Base-by-base conservation (phyloP, 2,113 vertebrate genomes). In the Mesocricetus auratus region DNA sequence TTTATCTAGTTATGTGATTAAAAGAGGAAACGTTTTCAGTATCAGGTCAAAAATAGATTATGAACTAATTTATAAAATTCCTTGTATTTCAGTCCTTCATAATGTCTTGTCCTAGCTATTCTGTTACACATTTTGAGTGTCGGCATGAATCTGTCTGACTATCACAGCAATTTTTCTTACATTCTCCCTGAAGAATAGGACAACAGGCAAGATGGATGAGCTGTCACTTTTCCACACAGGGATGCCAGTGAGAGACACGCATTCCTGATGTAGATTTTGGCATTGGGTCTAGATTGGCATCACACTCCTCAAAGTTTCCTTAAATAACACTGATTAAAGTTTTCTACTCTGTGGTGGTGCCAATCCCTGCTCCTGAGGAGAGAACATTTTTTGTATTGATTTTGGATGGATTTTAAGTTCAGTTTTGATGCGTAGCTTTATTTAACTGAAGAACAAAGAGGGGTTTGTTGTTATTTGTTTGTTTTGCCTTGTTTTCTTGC, bases 361-460 rank as follows among this genome's bases (percentile, higher is more conserved):
- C 97, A 98, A 91, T 81, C 85, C 96, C 90, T 92, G 90, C 96
- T 97, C 53, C 95, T 94, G 95, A 98, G 94, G 58, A 95, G 81
- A 94, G 60, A 68, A 90, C 45, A 83, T n/a, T 98, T 93, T 93
- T 95, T 97, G 93, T 98, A 97, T 96, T 97, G 83, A 94, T 82
- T 97, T 94, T 93, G 89, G 89, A 89, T 93, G 94, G 94, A 97
- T 93, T 96, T 83, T 93, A 94, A 96, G 88, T 97, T 98, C 85
- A 96, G 62, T 97, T 98, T 97, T 97, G 93, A 98, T 94, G 24
- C 97, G 66, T 73, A 42, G 94, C 90, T 95, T 98, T 98, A 97
- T 97, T 98, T 97, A 97, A 96, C 86, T 96, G 95, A 92, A 98
- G 71, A 91, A 97, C 97, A 97, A 90, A 86, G 33, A 47, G 21